Percentiles rank a stretch among this genome's conserved stretches.
phyloP scores from a whole-genome alignment of 1,140 invertebrate species.

The Drosophila pandora region DNA sequence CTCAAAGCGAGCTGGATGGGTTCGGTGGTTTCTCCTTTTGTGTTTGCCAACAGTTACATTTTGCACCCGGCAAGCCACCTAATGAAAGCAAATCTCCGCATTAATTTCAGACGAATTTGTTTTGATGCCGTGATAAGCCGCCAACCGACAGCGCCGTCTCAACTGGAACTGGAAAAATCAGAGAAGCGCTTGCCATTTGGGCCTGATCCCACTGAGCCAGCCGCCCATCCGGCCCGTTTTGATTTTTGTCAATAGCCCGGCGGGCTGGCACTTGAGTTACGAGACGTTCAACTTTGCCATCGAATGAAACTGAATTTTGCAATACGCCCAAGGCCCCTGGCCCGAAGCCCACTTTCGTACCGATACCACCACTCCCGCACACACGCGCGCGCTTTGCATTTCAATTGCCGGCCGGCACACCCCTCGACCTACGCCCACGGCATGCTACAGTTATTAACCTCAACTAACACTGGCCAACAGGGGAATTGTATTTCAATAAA shows the following conservation, averaged over 20 bases:
- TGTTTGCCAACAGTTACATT: slow-evolving; percentile 75
- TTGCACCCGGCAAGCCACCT: slow-evolving; percentile 68
- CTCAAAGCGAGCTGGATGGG: slow-evolving; percentile 49
- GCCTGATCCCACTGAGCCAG: slow-evolving; percentile 30
- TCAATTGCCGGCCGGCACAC: slow-evolving; percentile 54
- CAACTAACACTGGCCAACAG: slow-evolving; percentile 50
- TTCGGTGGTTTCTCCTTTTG: slow-evolving; percentile 62
- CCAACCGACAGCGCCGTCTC: slow-evolving; percentile 11
- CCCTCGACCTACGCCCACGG: slow-evolving; percentile 44
- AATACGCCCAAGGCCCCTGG: slow-evolving; percentile 50
- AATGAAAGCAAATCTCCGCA: slow-evolving; percentile 83
- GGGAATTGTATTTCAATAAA: not conserved
- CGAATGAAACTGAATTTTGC: slow-evolving; percentile 72
- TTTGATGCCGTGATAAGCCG: slow-evolving; percentile 83
- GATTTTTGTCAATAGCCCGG: slow-evolving; percentile 79
- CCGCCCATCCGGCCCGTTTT: slow-evolving; percentile 60
- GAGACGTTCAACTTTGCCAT: slow-evolving; percentile 50
- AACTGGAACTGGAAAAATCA: slow-evolving; percentile 22
- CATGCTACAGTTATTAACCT: slow-evolving; percentile 74
- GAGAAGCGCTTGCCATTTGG: slow-evolving; percentile 70
- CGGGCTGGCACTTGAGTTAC: slow-evolving; percentile 74
- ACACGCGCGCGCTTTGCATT: slow-evolving; percentile 66
- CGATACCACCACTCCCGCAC: slow-evolving; percentile 31
- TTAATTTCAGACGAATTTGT: slow-evolving; percentile 84
- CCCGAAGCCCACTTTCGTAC: slow-evolving; percentile 25